Evolutionary conservation across 2,797 vertebrate genomes (phyloP), one percentile per base, ranked within the genome.

Genomic region (Lagocephalus sceleratus): DNA sequence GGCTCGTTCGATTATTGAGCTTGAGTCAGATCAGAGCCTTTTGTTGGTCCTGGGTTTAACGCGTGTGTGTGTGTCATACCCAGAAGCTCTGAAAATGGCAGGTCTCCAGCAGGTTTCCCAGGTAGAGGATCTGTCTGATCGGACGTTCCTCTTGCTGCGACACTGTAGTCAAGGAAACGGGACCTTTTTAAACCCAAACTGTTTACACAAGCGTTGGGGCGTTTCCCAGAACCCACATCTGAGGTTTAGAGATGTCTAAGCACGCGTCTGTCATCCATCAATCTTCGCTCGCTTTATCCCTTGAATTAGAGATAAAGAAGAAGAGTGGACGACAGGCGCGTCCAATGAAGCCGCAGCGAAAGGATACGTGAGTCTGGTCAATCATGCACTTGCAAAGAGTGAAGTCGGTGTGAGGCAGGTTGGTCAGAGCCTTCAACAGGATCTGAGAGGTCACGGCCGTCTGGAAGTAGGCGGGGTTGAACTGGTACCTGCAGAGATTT

Each of bases 381-480:
- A 97, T 97, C 94, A 98, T 96, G 63, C 95, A 98, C 75, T 98
- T 98, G 90, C 95, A 98, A 25, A 98, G 91, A 0, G 96, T 98
- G 86, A 98, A 98, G 89, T 98, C 95, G 0, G 95, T 98, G 90
- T 98, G 95, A 0, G 95, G 96, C 2, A 98, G 89, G 77, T 98
- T 98, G 68, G 95, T 98, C 56, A 98, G 90, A 0, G 96, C 95
- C 81, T 98, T 98, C 23, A 97, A 90, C 63, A 98, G 91, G 62
- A 98, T 94, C 89, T 97, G 95, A 0, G 95, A 93, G 0, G 95
- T 96, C 57, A 98, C 94, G 0, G 85, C 80, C 1, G 90, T 92
- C 90, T 98, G 96, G 88, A 98, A 98, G 82, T 95, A 97, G 5
- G 94, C 92, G 0, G 95, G 95, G 63, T 97, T 98, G 81, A 98